Conservation (phyloP, 2,888 invertebrate genomes). For the Lottia gigantea region DNA sequence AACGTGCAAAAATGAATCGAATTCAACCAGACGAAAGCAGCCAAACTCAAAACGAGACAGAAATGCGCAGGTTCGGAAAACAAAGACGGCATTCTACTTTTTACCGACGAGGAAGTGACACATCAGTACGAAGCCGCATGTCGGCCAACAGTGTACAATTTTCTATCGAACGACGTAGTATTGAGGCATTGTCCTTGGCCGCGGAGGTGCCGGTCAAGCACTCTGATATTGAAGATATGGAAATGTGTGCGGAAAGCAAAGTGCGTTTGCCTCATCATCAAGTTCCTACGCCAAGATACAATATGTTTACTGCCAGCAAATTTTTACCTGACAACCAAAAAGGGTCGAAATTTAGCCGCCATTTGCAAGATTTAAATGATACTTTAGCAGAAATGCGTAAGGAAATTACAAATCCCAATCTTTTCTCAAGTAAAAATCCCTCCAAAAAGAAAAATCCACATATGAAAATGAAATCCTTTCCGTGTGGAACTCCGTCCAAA, state of each 20-base stretch:
- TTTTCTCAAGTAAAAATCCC: background rate
- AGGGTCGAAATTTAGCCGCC: background rate
- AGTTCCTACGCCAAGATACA: background rate
- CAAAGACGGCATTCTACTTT: too few species aligned
- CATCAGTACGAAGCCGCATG: constrained; percentile 48
- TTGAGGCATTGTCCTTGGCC: constrained; percentile 34
- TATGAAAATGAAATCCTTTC: too few species aligned
- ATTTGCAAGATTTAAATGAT: background rate
- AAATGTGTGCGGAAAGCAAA: background rate
- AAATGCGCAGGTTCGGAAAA: constrained; percentile 13
- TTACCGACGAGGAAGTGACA: constrained; percentile 45
- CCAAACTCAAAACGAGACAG: constrained; percentile 25
- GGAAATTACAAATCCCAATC: background rate
- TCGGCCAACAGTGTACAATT: constrained; percentile 48
- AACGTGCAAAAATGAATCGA: constrained; percentile 46
- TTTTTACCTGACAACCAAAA: background rate
- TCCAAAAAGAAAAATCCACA: too few species aligned
- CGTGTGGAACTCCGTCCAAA: too few species aligned
- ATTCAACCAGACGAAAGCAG: constrained; percentile 36
- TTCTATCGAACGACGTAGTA: constrained; percentile 35
- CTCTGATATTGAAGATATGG: background rate
- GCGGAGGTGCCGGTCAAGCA: constrained; percentile 19
- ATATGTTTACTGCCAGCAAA: constrained; percentile 1
- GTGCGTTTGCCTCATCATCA: background rate
- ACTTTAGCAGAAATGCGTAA: background rate